A percentile compares a stretch with the other conserved stretches of the same genome.
phyloP scores from a whole-genome alignment of 2,113 vertebrate genomes.

The Copsychus sechellarum region DNA sequence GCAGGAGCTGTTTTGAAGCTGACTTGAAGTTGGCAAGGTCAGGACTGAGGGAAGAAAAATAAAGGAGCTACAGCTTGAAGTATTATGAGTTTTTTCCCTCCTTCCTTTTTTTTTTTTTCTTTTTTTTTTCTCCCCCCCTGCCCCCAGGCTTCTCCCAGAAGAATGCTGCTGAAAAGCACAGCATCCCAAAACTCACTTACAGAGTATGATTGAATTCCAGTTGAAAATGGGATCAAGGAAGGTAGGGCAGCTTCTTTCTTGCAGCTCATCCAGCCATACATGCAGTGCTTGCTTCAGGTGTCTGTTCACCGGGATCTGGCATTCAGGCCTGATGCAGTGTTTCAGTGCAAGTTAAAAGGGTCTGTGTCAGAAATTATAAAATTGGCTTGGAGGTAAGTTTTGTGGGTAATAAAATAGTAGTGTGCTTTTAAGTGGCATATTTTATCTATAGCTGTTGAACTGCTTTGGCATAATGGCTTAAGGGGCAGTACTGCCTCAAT shows the following conservation, averaged over 20 bases:
- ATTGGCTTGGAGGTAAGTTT: background rate
- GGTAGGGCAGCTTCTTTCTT: background rate
- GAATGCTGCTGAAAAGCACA: background rate
- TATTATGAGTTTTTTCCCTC: background rate
- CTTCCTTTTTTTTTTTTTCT: background rate
- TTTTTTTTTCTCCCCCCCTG: background rate
- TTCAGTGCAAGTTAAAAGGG: background rate
- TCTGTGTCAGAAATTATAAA: background rate
- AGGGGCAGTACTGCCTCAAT: background rate
- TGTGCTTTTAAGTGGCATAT: background rate
- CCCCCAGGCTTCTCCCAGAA: background rate
- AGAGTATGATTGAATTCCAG: background rate
- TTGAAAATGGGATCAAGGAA: background rate
- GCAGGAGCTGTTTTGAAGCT: background rate
- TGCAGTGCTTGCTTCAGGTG: background rate
- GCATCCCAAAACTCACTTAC: background rate
- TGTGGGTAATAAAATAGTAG: background rate
- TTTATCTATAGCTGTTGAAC: background rate
- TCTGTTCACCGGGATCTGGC: background rate
- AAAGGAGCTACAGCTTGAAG: background rate
- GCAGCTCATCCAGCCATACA: background rate
- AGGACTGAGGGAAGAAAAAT: background rate
- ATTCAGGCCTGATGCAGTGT: background rate
- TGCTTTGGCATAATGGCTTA: background rate
- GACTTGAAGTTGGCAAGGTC: constrained; percentile 9